Evolutionary conservation across 35 echinoderm and acorn worm genomes (phyloP).

Genomic region (Ophiothrix spiculata): DNA sequence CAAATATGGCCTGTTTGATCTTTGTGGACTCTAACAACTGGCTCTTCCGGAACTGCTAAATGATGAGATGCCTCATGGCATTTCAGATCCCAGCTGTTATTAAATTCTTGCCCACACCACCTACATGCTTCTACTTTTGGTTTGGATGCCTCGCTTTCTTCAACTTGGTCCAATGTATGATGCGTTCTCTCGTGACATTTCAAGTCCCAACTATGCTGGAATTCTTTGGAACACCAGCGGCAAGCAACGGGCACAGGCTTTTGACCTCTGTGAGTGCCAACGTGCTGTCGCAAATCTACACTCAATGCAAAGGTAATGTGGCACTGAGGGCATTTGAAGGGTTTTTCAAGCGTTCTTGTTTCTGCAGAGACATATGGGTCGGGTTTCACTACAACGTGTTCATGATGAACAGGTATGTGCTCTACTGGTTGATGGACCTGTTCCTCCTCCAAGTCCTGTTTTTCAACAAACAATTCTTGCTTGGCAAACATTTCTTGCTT

Average conservation of each 20-base stretch:
- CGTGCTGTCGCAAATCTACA: background rate
- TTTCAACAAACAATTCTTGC: background rate
- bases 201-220: background rate
- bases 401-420: no score
- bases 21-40: background rate
- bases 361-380: background rate
- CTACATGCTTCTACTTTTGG: background rate
- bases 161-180: background rate
- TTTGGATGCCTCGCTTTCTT: background rate
- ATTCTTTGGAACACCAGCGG: background rate
- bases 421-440: background rate
- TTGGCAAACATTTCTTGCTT: background rate
- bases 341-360: conserved; percentile 9
- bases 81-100: background rate
- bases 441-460: background rate
- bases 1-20: background rate
- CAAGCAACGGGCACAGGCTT: background rate
- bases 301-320: conserved; percentile 2
- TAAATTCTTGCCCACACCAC: background rate
- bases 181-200: conserved; percentile 8
- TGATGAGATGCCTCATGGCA: background rate
- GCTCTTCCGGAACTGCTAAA: background rate
- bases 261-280: background rate
- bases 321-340: conserved; percentile 4
- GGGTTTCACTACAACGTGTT: background rate